Evolutionary conservation across 2,113 vertebrate species (phyloP), one percentile per base, ranked within the genome.

Genomic region (Megaceryle maxima): DNA sequence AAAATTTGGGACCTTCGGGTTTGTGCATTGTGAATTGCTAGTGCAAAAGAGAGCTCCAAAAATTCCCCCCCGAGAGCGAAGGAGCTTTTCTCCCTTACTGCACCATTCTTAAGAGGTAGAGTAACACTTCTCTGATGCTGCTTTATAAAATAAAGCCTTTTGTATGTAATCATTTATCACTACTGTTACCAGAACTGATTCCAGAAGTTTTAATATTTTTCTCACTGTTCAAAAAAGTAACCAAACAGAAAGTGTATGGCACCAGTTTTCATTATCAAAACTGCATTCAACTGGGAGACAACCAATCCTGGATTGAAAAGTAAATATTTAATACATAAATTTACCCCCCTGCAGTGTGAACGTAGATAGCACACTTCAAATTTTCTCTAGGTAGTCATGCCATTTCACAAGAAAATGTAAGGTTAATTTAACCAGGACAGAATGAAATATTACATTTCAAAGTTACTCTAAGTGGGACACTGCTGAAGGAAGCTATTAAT

Each of bases 1-100:
- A 98, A 98, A 97, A 98, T 98, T 98, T 98, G 69, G n/a, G 67
- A 79, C 85, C 86, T 94, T 56, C 67, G 90, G 60, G 87, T 94
- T 66, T 88, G 43, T 79, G 83, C 57, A 60, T 64, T 94, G 9
- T 50, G 13, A 14, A 25, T 28, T 84, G 35, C 62, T 56, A 13
- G 31, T 10, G 39, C n/a, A 56, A 19, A 21, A 39, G 6, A 78
- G 28, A 13, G 21, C 39, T 83, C 68, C n/a, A 67, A 50, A 50
- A 59, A 62, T 31, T 66, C 56, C 83, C 78, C 46, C 37, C 56
- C 70, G 59, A 28, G 70, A 81, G 14, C 3, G 4, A 48, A n/a
- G 60, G 31, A 86, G 67, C 8, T 77, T 60, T 77, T 66, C 53
- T 37, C 28, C n/a, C 19, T 59, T 48, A 22, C 26, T 29, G 53